Conservation (phyloP, 53 echinoderm and acorn worm species). For the Echinometra lucunter region DNA sequence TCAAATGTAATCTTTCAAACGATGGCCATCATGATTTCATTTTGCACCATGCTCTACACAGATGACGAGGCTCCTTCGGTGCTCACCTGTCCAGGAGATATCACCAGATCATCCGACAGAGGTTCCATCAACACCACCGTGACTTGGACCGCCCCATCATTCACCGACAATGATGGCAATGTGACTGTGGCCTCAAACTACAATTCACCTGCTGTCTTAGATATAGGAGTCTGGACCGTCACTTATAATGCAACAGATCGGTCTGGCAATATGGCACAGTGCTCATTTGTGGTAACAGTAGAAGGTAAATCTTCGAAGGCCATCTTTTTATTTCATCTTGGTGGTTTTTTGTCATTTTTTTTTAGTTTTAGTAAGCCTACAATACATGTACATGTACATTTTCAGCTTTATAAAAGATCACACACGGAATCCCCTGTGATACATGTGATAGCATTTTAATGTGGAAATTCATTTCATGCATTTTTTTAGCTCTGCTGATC, state of each 20-base stretch:
- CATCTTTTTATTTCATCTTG: not conserved
- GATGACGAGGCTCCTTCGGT: slow-evolving; percentile 50
- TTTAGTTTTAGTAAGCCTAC: too few species aligned
- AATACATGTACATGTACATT: too few species aligned
- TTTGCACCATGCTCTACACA: not conserved
- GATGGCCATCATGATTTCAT: not conserved
- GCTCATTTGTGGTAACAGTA: slow-evolving; percentile 66
- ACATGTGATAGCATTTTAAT: too few species aligned
- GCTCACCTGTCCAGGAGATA: slow-evolving; percentile 62
- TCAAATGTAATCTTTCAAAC: too few species aligned
- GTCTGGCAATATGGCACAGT: slow-evolving; percentile 44
- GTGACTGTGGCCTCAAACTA: slow-evolving; percentile 40
- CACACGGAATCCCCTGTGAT: too few species aligned
- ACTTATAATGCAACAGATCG: slow-evolving; percentile 26
- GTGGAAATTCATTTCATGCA: too few species aligned
- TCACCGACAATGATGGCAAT: slow-evolving; percentile 45
- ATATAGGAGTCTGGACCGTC: slow-evolving; percentile 26
- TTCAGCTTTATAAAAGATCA: too few species aligned
- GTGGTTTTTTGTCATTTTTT: too few species aligned
- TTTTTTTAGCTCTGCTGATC: too few species aligned
- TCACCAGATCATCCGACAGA: slow-evolving; percentile 16
- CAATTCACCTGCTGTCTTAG: not conserved
- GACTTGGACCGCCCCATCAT: slow-evolving; percentile 64
- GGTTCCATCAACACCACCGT: slow-evolving; percentile 56
- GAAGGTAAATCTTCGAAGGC: slow-evolving; percentile 50